Base-by-base conservation (phyloP, 1,140 invertebrate genomes). In the Bombus pyrosoma region DNA sequence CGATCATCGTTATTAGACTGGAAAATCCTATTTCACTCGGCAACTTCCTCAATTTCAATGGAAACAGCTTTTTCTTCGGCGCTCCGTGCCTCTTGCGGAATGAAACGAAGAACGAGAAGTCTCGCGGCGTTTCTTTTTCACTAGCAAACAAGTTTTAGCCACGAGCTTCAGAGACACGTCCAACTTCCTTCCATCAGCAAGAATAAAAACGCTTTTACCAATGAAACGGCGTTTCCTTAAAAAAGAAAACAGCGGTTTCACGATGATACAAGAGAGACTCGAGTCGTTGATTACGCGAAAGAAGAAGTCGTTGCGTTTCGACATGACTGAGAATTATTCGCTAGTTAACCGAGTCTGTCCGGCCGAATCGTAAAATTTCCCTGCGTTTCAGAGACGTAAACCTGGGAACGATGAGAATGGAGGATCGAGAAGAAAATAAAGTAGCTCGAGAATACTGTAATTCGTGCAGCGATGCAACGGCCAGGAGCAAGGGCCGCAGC, bases 221-320 rank as follows among this genome's bases (percentile, higher is more conserved):
- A n/a, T n/a, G 59, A n/a, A 28, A n/a, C 28, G 13, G 28, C 59
- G 59, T 62, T n/a, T 62, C 28, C 10, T 62, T 62, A 13, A 62
- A 62, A 62, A 62, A 13, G 59, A 62, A 62, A 62, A 62, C 59
- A n/a, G 28, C 28, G 10, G 59, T 62, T 62, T 62, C 28, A n/a
- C 28, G 59, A 13, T 62, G 59, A 62, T 12, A 12, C 28, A 5
- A 12, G 10, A 28, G 28, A n/a, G 10, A 13, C 28, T 62, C 10
- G 28, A n/a, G 28, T 57, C 25, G 32, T 34, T 59, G 74, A 76
- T 76, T 59, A 59, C 53, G 25, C 74, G 74, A n/a, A 76, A 22
- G 39, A 78, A 77, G 25, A 18, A 28, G 25, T 25, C 10, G 34
- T 53, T 10, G 8, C n/a, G 34, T 12, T n/a, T 59, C 32, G 32